Percentiles rank a stretch among this genome's conserved stretches.
Evolutionary conservation across 2,888 invertebrate species (phyloP).

Genomic region (Melipona beecheii): DNA sequence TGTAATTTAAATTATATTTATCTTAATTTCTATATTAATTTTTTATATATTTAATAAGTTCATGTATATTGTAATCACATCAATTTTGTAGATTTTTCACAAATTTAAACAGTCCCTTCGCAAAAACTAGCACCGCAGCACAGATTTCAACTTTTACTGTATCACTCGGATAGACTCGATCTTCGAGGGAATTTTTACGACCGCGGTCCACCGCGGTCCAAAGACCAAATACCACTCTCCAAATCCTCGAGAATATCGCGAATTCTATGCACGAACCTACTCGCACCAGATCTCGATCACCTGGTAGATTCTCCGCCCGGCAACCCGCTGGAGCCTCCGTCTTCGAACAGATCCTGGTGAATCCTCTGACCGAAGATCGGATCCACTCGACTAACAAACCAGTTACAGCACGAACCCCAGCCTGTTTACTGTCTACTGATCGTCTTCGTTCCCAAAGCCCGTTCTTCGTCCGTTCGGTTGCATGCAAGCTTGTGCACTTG

Average conservation of each 20-base stretch:
- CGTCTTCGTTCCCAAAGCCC: constrained; percentile 5
- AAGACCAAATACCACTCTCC: neutral
- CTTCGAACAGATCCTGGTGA: neutral
- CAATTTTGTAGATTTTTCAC: too few species aligned
- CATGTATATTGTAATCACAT: too few species aligned
- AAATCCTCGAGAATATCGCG: neutral
- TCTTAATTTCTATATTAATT: too few species aligned
- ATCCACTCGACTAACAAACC: constrained; percentile 9
- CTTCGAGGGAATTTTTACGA: too few species aligned
- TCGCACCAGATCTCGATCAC: neutral
- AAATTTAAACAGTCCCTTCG: too few species aligned
- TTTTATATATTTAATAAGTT: too few species aligned
- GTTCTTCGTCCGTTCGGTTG: constrained; percentile 34
- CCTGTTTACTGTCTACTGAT: constrained; percentile 15
- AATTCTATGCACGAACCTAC: neutral
- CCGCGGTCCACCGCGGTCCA: too few species aligned
- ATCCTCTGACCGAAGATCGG: neutral
- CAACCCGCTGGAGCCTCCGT: neutral
- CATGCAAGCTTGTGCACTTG: constrained; percentile 67
- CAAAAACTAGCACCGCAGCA: too few species aligned
- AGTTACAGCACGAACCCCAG: constrained; percentile 40
- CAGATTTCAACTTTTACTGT: too few species aligned
- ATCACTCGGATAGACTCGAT: too few species aligned
- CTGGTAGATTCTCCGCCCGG: neutral
- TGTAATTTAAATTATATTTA: too few species aligned